These are phyloP conservation scores for Erythrocercus mccallii DNA, from an alignment of 2,113 vertebrate species.

Conservation along the genomic window DNA sequence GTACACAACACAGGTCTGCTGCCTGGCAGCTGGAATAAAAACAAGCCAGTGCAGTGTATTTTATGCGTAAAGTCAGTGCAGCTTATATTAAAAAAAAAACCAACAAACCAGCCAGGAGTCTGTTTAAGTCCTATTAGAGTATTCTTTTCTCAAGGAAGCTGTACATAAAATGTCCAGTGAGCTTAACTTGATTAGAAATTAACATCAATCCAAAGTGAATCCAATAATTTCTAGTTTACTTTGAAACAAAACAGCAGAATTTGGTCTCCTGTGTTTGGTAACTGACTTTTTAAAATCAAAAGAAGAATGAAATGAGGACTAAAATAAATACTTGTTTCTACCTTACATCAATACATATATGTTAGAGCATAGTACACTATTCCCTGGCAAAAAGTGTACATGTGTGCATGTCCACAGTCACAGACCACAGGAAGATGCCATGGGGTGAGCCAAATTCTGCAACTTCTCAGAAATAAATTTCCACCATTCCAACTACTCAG, in stretches of 20 bases:
- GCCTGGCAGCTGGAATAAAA: background rate
- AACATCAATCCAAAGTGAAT: background rate
- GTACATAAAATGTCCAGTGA: background rate
- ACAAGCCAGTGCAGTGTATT: background rate
- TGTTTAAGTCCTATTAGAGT: background rate
- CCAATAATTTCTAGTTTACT: background rate
- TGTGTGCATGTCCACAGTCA: background rate
- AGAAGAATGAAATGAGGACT: background rate
- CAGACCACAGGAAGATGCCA: background rate
- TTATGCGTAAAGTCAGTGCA: background rate
- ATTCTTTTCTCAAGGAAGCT: background rate
- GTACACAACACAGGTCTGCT: background rate
- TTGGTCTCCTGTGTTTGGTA: background rate
- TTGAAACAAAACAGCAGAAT: background rate
- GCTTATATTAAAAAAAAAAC: background rate
- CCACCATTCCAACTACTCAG: accelerated
- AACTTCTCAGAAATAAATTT: slow-evolving; percentile 25
- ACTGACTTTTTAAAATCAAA: background rate
- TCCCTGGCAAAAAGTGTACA: background rate
- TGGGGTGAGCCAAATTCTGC: background rate
- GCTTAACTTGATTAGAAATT: background rate
- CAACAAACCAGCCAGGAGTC: background rate
- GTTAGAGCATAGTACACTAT: background rate
- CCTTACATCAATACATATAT: background rate
- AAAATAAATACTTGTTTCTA: background rate